Base-by-base conservation (phyloP, 2,888 invertebrate genomes). In the Boloria selene region DNA sequence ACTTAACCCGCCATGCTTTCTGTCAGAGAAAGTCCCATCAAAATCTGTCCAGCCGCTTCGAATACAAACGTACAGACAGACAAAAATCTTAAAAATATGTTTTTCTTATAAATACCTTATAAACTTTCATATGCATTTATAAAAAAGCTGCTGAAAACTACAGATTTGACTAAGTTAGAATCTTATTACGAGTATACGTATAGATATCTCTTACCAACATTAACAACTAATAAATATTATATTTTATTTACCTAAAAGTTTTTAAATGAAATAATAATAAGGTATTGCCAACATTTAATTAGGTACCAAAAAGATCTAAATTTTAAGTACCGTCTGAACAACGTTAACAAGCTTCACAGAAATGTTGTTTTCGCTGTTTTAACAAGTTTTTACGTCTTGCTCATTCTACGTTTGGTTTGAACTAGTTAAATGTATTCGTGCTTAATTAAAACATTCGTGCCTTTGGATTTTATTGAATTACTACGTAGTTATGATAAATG, bases 401-500 rank as follows among this genome's bases (percentile, higher is more conserved):
- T 68, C 50, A 65, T 61, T 65, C 50, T 26, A 61, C 64, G 61
- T 68, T 61, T 17, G 26, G 61, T 55, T 67, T 64, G 54, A 64
- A 65, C 56, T 58, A 61, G 65, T 65, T 68, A 61, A 68, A 61
- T 65, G 56, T 61, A 65, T 56, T 65, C 42, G 60, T 45, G 59
- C 61, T 51, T 67, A 64, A 64, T 64, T 64, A 60, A 45, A 67
- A 67, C 42, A 58, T 51, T 52, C n/a, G 22, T 18, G 44, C 50
- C 56, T 31, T 44, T 64, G 44, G 4, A n/a, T 56, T 54, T n/a
- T 45, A 56, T 56, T 56, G 56, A 56, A 56, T 10, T 10, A 13
- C 3, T 45, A n/a, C 22, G 22, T 45, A n/a, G 5, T 22, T 22
- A n/a, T 56, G 10, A 1, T 7, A 18, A 17, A 44, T 56, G 22